phyloP scores from a whole-genome alignment of 2,113 vertebrate species.

The Gambusia affinis region DNA sequence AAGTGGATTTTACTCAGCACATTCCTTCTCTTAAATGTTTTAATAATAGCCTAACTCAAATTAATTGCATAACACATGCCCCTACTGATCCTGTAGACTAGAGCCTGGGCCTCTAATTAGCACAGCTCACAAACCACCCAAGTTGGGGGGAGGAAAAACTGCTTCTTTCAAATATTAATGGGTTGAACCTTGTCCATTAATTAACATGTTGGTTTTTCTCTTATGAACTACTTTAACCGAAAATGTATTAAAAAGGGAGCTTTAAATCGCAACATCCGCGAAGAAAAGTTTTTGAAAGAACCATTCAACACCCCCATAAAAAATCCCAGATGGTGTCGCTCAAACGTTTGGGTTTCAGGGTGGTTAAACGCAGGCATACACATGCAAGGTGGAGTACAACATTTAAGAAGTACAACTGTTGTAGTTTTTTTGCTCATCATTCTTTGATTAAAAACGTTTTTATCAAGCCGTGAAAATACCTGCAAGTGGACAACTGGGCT shows the following conservation, averaged over 20 bases:
- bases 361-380: neutral
- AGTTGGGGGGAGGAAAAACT: neutral
- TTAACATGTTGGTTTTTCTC: fast-evolving
- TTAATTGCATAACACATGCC: no score
- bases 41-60: no score
- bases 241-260: fast-evolving
- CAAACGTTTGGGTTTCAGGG: slow-evolving; percentile 13
- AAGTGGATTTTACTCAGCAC: neutral
- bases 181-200: no score
- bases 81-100: neutral
- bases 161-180: neutral
- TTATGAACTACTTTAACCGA: fast-evolving
- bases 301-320: slow-evolving; percentile 12
- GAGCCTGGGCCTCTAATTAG: slow-evolving; percentile 43
- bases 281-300: neutral
- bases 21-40: neutral
- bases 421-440: neutral
- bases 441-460: neutral
- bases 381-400: neutral
- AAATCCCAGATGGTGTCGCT: slow-evolving; percentile 43
- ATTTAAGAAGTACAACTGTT: no score
- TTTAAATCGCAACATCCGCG: neutral
- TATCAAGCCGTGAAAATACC: neutral
- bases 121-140: neutral
- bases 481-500: neutral